These are phyloP conservation scores for Andrena hattorfiana DNA, from an alignment of 2,888 invertebrate genomes.

Conservation along the genomic window DNA sequence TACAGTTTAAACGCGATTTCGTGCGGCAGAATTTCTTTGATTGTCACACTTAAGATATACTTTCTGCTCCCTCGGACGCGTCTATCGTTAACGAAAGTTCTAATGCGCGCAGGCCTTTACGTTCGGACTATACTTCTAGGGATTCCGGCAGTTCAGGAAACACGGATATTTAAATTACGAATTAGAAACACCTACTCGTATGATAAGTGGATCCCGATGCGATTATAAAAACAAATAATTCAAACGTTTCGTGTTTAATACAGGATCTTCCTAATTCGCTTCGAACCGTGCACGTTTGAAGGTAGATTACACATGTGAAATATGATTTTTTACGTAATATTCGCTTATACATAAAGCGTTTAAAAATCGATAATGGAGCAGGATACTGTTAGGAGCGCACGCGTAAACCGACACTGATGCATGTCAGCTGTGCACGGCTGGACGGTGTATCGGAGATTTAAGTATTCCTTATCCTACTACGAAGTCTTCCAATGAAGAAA, in stretches of 20 bases:
- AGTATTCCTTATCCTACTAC: constrained; percentile 54
- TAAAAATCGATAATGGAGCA: constrained; percentile 75
- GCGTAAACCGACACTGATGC: constrained; percentile 72
- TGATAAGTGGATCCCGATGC: background rate
- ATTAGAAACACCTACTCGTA: constrained; percentile 11
- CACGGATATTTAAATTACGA: constrained; percentile 25
- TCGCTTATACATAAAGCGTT: constrained; percentile 52
- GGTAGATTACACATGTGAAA: background rate
- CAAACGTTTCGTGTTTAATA: background rate
- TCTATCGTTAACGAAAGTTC: background rate
- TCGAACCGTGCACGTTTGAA: background rate
- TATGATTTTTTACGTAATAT: constrained; percentile 52
- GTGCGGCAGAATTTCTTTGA: background rate
- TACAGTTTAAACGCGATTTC: background rate
- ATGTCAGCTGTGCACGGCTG: constrained; percentile 71
- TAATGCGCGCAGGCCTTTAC: background rate
- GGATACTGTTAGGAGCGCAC: constrained; percentile 71
- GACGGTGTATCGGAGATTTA: constrained; percentile 51
- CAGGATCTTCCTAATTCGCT: background rate
- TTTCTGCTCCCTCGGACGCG: background rate
- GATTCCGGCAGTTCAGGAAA: constrained; percentile 19
- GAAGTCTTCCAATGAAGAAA: constrained; percentile 70
- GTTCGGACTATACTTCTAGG: constrained; percentile 21
- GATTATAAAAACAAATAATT: background rate
- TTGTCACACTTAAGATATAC: background rate